A percentile compares a stretch with the other conserved stretches of the same genome.
Conservation (phyloP, 2,888 invertebrate species). For the Synanthedon vespiformis region DNA sequence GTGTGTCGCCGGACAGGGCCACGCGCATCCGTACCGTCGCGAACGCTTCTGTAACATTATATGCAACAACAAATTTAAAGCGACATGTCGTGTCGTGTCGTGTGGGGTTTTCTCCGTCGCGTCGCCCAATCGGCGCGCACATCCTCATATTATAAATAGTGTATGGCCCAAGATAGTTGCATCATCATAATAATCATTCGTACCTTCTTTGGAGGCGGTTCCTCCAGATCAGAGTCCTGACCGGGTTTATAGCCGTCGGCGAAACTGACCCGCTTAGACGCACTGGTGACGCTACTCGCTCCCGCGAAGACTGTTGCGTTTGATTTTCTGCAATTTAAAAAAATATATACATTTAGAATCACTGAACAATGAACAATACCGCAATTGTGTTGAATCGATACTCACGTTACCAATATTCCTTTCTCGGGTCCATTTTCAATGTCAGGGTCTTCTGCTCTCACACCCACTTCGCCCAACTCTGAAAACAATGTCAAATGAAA, state of each 20-base stretch:
- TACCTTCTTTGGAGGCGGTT: conserved; percentile 54
- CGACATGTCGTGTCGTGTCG: not conserved
- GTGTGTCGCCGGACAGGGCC: conserved; percentile 58
- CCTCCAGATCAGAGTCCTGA: conserved; percentile 60
- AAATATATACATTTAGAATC: too few relatives aligned
- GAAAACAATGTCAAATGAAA: not conserved
- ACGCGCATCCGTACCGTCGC: conserved; percentile 48
- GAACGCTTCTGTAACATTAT: conserved; percentile 11
- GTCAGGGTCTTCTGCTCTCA: conserved; percentile 22
- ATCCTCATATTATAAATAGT: too few relatives aligned
- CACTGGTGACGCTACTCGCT: not conserved
- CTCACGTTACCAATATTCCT: conserved; percentile 40
- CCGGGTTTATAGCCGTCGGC: conserved; percentile 64
- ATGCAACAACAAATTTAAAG: not conserved
- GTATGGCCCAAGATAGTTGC: too few relatives aligned
- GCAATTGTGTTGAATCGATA: conserved; percentile 3
- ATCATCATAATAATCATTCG: too few relatives aligned
- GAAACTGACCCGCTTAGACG: conserved; percentile 50
- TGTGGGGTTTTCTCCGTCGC: too few relatives aligned
- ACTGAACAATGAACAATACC: too few relatives aligned
- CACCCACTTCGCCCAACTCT: conserved; percentile 36
- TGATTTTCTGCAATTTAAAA: too few relatives aligned
- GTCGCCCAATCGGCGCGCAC: too few relatives aligned
- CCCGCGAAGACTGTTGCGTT: too few relatives aligned
- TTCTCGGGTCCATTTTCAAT: conserved; percentile 30